phyloP scores from a whole-genome alignment of 2,888 invertebrate genomes.

The Odontocerum albicorne region DNA sequence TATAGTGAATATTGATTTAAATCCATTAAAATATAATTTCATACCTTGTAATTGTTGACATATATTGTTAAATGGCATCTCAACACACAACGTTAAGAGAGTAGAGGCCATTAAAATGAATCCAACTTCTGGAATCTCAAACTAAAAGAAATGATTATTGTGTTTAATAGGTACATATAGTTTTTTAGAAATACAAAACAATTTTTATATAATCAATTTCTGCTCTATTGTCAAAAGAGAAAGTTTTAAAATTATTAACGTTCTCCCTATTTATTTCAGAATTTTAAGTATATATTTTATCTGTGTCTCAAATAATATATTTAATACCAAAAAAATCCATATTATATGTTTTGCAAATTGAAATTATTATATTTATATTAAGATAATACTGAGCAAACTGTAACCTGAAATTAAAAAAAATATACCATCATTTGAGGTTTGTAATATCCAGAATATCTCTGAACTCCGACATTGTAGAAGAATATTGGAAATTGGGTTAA shows the following conservation, averaged over 20 bases:
- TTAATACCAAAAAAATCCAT: neutral
- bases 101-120: slow-evolving; percentile 51
- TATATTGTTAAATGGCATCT: slow-evolving; percentile 63
- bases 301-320: neutral
- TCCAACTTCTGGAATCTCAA: slow-evolving; percentile 54
- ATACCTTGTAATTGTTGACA: slow-evolving; percentile 57
- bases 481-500: slow-evolving; percentile 65
- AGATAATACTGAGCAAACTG: too few relatives aligned
- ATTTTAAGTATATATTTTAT: neutral
- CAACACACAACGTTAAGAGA: slow-evolving; percentile 55
- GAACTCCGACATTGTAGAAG: slow-evolving; percentile 64
- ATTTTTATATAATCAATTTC: too few relatives aligned
- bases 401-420: too few relatives aligned
- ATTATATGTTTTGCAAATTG: neutral
- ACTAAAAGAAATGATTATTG: slow-evolving; percentile 49
- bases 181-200: too few relatives aligned
- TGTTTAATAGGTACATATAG: too few relatives aligned
- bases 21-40: neutral
- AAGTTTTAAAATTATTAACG: too few relatives aligned
- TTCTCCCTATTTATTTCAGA: neutral
- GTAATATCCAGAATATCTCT: slow-evolving; percentile 55
- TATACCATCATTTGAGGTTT: slow-evolving; percentile 54
- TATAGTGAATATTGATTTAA: too few relatives aligned
- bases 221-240: too few relatives aligned
- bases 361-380: too few relatives aligned